These are phyloP conservation scores for Octodon degus DNA, from an alignment of 2,113 vertebrate species.

Conservation along the genomic window DNA sequence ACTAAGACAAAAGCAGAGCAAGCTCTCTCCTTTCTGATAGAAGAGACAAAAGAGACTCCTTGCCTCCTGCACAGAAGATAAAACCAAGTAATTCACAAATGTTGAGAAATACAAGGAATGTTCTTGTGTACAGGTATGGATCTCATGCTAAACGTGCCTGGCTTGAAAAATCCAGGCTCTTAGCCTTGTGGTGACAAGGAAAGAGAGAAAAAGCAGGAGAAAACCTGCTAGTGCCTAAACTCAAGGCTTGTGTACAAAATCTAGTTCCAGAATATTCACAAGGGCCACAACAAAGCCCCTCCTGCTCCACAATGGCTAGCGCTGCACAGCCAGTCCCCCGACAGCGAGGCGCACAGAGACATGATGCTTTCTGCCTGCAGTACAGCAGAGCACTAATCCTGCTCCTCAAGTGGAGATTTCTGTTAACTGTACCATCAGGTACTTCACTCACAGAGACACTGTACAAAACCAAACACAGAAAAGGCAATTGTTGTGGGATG, in stretches of 20 bases:
- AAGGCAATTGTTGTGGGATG: neutral
- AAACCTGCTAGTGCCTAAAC: neutral
- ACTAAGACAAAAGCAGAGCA: neutral
- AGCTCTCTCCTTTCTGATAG: neutral
- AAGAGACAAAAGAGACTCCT: neutral
- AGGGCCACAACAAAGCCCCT: neutral
- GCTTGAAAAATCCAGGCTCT: constrained; percentile 28
- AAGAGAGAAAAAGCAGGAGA: neutral
- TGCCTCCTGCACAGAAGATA: neutral
- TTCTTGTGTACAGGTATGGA: neutral
- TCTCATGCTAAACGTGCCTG: neutral
- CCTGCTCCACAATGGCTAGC: neutral
- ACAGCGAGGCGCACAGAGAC: neutral
- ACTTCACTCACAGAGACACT: neutral
- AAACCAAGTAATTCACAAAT: constrained; percentile 31
- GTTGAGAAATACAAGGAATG: neutral
- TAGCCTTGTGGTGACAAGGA: constrained; percentile 4
- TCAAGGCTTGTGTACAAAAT: neutral
- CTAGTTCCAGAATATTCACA: neutral
- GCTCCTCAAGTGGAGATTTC: neutral
- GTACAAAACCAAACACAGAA: constrained; percentile 55
- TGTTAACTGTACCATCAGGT: constrained; percentile 4
- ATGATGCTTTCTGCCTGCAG: neutral
- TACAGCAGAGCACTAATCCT: constrained; percentile 61
- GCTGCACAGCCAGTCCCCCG: neutral